A percentile compares a stretch with the other conserved stretches of the same genome.
Conservation (phyloP, 2,888 invertebrate genomes). For the Plagodis pulveraria region DNA sequence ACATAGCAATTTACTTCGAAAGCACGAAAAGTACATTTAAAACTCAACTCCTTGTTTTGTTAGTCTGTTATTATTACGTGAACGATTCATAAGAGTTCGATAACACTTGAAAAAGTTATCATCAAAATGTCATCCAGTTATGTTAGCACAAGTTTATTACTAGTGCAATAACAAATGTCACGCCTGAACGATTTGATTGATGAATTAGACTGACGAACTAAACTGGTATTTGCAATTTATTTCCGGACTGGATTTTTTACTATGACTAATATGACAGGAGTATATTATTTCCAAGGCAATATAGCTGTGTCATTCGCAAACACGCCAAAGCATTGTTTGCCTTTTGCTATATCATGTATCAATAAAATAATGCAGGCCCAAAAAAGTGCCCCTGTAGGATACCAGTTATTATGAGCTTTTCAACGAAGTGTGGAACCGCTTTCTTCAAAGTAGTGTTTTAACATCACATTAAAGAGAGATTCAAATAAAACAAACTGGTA, state of each 20-base stretch:
- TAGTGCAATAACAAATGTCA: conserved; percentile 30
- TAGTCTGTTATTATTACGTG: conserved; percentile 18
- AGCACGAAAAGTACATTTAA: background rate
- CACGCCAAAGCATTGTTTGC: conserved; percentile 27
- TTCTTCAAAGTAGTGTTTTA: conserved; percentile 20
- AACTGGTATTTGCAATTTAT: conserved; percentile 32
- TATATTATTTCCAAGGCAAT: conserved; percentile 29
- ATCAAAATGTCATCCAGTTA: conserved; percentile 22
- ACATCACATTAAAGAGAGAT: conserved; percentile 29
- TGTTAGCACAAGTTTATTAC: conserved; percentile 26
- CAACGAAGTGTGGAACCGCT: conserved; percentile 18
- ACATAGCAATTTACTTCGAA: too few relatives aligned
- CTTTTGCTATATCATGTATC: conserved; percentile 23
- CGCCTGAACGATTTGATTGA: conserved; percentile 31
- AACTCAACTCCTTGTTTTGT: background rate
- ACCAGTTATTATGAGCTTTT: conserved; percentile 21
- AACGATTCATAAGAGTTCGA: conserved; percentile 31
- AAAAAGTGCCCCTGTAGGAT: conserved; percentile 30
- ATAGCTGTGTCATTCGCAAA: conserved; percentile 35
- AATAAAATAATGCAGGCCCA: conserved; percentile 31
- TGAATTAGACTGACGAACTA: conserved; percentile 25
- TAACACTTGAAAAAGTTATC: conserved; percentile 14
- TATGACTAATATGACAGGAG: conserved; percentile 32
- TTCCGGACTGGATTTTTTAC: conserved; percentile 31
- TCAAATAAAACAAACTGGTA: conserved; percentile 26